Percentiles rank a stretch among this genome's conserved stretches.
These are phyloP conservation scores for Aspidoscelis tigris DNA, from an alignment of 2,113 vertebrate species.

Conservation along the genomic window DNA sequence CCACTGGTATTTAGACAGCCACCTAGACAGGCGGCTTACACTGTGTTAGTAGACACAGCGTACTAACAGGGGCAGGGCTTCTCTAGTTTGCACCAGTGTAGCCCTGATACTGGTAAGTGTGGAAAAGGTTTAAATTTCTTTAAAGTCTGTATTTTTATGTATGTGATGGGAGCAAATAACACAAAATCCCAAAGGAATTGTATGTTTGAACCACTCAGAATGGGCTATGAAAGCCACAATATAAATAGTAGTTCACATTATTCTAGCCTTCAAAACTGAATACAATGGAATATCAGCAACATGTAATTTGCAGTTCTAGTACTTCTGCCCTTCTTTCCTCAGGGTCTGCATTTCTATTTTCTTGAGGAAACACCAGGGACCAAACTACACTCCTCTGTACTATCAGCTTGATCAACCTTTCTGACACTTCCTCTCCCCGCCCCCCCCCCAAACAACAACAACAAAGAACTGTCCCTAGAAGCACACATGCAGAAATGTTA, in stretches of 20 bases:
- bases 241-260: conserved; percentile 41
- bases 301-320: not conserved
- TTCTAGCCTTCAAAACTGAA: conserved; percentile 30
- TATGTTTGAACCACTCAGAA: conserved; percentile 54
- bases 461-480: not conserved
- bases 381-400: no score
- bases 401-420: not conserved
- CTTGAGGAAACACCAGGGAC: no score
- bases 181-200: conserved; percentile 67
- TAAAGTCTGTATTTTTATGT: no score
- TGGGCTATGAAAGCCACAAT: conserved; percentile 51
- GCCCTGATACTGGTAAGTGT: no score
- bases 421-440: not conserved
- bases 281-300: not conserved
- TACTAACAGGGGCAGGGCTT: no score
- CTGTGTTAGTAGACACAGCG: no score
- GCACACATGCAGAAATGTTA: not conserved
- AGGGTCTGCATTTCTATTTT: no score
- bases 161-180: conserved; percentile 49
- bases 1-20: no score
- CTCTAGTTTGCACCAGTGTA: no score
- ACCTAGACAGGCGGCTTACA: no score
- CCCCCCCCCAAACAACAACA: not conserved
- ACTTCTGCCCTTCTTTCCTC: not conserved
- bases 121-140: no score